phyloP scores from a whole-genome alignment of 2,888 invertebrate species.

The Dryocosmus kuriphilus region DNA sequence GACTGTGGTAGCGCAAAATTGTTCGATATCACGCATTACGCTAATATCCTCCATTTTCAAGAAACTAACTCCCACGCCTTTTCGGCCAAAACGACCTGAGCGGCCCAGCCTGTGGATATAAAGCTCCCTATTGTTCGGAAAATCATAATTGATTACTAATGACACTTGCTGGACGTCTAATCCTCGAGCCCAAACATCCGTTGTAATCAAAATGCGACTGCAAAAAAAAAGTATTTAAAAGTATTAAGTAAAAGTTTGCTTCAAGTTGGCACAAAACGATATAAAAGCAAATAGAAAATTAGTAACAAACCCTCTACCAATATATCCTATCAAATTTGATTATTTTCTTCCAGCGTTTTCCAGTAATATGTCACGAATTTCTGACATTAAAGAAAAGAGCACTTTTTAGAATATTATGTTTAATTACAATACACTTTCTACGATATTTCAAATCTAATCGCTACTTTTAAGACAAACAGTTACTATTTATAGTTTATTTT shows the following conservation, averaged over 20 bases:
- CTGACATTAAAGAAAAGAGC: too few relatives aligned
- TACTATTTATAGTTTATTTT: too few relatives aligned
- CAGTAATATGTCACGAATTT: too few relatives aligned
- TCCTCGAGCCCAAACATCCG: conserved; percentile 99
- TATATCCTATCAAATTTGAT: too few relatives aligned
- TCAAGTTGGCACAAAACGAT: too few relatives aligned
- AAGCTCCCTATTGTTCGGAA: conserved; percentile 99
- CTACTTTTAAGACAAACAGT: too few relatives aligned
- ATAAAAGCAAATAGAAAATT: too few relatives aligned
- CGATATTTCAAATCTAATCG: too few relatives aligned
- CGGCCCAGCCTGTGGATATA: conserved; percentile 99
- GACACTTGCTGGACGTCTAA: conserved; percentile 99
- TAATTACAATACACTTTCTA: too few relatives aligned
- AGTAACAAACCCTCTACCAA: too few relatives aligned
- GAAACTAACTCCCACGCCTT: conserved; percentile 99
- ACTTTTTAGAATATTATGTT: too few relatives aligned
- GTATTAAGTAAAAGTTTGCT: background rate
- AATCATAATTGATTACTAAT: conserved; percentile 98
- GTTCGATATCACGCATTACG: conserved; percentile 99
- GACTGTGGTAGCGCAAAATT: conserved; percentile 99
- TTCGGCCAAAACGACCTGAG: conserved; percentile 98
- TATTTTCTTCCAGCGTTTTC: too few relatives aligned
- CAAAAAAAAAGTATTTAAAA: background rate
- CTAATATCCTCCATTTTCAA: conserved; percentile 96
- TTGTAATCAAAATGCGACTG: conserved; percentile 75